Evolutionary conservation across 53 echinoderm and acorn worm species (phyloP), one percentile per base, ranked within the genome.

Genomic region (Patiria pectinifera): DNA sequence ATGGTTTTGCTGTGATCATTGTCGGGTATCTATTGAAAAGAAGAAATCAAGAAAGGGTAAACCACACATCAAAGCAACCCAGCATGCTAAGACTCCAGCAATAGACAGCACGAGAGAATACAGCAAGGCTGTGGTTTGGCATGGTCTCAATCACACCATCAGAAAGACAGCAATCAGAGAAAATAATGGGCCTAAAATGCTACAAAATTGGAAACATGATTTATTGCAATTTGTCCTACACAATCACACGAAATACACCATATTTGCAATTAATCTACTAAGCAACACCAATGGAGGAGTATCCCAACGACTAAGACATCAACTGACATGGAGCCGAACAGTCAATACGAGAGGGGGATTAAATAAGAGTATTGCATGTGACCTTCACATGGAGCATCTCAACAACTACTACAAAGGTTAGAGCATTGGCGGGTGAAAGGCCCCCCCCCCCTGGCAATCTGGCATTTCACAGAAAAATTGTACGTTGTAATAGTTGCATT

Each of bases 391-490:
- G 60, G 85, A 85, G 85, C 63, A 62, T 60, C 63, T 62, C 62
- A 85, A 85, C 85, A 85, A 60, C 43, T 43, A 59, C 43, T 85
- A 62, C 63, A 85, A 85, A 85, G 85, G 85, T 63, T 62, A 85
- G 85, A 23, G 18, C 13, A 76, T 76, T 23, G 76, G 9, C 43
- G 21, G 43, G 76, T 24, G 76, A 7, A 24, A 10, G n/a, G 76
- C 24, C 25, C 43, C 24, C 25, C 12, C 76, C 11, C 76, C 24
- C n/a, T 63, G 13, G 18, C 63, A 63, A 22, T 76, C 9, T 76
- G 22, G 76, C 24, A 76, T 76, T 43, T 76, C 19, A 43, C n/a
- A 76, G 24, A 76, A 71, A 71, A 18, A 71, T 21, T 71, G 71
- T 71, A 71, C 71, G 22, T 71, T 76, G 76, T 76, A 76, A 76